These are phyloP conservation scores for Globodera ellingtonae DNA, from an alignment of 1,140 invertebrate genomes.

Conservation along the genomic window DNA sequence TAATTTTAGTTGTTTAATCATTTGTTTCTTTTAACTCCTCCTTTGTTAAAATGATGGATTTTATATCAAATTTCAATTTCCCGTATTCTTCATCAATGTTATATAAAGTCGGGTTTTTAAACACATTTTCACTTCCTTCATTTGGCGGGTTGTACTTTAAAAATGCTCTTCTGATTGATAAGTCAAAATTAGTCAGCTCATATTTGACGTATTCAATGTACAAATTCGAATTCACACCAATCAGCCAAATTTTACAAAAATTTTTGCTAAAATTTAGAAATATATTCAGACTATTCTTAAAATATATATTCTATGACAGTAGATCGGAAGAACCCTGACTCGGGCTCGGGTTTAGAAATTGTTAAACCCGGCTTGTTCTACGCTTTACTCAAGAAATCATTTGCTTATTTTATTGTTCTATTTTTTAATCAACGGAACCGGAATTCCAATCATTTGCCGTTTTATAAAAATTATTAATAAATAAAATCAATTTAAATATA, in stretches of 20 bases:
- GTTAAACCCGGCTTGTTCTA: too few species aligned
- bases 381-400: too few species aligned
- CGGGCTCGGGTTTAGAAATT: too few species aligned
- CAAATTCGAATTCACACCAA: neutral
- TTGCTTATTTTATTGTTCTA: too few species aligned
- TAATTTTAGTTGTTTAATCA: too few species aligned
- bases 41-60: neutral
- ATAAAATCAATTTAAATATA: neutral
- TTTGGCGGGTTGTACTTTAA: neutral
- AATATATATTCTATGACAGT: too few species aligned
- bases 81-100: neutral
- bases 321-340: too few species aligned
- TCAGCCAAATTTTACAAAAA: neutral
- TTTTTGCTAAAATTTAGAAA: neutral
- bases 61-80: neutral
- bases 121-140: neutral
- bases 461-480: too few species aligned
- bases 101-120: neutral
- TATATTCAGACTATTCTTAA: neutral
- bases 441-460: too few species aligned
- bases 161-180: neutral
- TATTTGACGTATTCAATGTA: neutral
- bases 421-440: too few species aligned
- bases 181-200: neutral
- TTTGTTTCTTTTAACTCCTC: too few species aligned